Percentiles rank a stretch among this genome's conserved stretches.
Evolutionary conservation across 2,888 invertebrate species (phyloP).

Genomic region (Hypomecis punctinalis): DNA sequence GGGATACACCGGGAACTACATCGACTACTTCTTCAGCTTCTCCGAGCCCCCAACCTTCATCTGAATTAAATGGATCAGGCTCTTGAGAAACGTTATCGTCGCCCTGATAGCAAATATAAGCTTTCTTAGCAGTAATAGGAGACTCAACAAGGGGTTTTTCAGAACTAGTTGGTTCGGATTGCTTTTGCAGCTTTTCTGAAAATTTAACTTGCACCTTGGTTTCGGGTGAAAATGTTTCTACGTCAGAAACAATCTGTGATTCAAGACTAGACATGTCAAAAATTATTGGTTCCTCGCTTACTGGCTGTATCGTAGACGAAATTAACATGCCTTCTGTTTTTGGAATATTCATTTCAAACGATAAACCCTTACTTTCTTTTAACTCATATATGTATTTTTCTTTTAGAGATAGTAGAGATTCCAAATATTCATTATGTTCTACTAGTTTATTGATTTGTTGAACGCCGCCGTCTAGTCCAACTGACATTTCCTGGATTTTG

Average conservation of each 20-base stretch:
- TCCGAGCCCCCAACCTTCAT: constrained; percentile 78
- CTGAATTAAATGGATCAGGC: constrained; percentile 74
- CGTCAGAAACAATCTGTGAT: constrained; percentile 73
- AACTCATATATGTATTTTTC: constrained; percentile 71
- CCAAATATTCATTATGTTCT: constrained; percentile 59
- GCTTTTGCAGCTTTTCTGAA: constrained; percentile 53
- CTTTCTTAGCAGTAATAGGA: constrained; percentile 80
- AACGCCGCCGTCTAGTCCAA: constrained; percentile 52
- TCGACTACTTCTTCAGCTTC: constrained; percentile 64
- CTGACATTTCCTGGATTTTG: constrained; percentile 51
- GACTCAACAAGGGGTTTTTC: constrained; percentile 59
- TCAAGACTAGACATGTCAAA: constrained; percentile 66
- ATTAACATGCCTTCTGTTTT: constrained; percentile 82
- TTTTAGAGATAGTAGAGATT: constrained; percentile 59
- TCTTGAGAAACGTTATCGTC: constrained; percentile 50
- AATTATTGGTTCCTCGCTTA: constrained; percentile 58
- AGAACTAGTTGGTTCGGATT: constrained; percentile 41
- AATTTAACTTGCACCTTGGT: constrained; percentile 47
- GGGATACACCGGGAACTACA: constrained; percentile 75
- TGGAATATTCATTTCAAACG: constrained; percentile 80
- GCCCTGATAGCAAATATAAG: constrained; percentile 80
- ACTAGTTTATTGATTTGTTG: constrained; percentile 56
- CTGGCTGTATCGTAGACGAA: constrained; percentile 76
- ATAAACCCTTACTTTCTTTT: constrained; percentile 67
- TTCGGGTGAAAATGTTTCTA: constrained; percentile 47